Evolutionary conservation across 2,888 invertebrate genomes (phyloP).

Genomic region (Rhingia campestris): DNA sequence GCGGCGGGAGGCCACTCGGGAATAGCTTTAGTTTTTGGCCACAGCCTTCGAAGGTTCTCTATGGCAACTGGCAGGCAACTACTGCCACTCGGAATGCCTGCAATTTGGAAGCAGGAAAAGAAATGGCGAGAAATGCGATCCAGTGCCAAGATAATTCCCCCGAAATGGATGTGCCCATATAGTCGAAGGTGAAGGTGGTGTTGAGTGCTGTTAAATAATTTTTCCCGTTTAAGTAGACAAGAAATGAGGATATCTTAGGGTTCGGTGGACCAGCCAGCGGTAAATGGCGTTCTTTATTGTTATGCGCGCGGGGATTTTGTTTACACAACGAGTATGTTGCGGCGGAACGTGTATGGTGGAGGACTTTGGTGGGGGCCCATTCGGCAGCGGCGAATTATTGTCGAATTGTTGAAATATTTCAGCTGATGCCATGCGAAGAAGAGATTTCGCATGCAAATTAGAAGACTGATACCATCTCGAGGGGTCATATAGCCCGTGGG

Average conservation of each 20-base stretch:
- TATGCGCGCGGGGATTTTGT: slow-evolving; percentile 55
- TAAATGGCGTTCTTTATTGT: slow-evolving; percentile 69
- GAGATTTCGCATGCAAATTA: slow-evolving; percentile 64
- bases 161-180: slow-evolving; percentile 71
- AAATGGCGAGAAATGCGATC: slow-evolving; percentile 71
- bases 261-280: slow-evolving; percentile 42
- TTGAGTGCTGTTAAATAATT: slow-evolving; percentile 71
- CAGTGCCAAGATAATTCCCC: slow-evolving; percentile 64
- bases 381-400: slow-evolving; percentile 43
- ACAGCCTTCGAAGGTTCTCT: slow-evolving; percentile 55
- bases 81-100: slow-evolving; percentile 51
- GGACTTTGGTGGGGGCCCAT: slow-evolving; percentile 15
- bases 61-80: slow-evolving; percentile 13
- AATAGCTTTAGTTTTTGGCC: slow-evolving; percentile 13
- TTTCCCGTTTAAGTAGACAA: slow-evolving; percentile 71
- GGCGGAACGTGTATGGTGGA: neutral
- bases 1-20: no score
- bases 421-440: slow-evolving; percentile 26
- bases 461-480: slow-evolving; percentile 44
- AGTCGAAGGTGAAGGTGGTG: slow-evolving; percentile 67
- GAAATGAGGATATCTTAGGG: slow-evolving; percentile 51
- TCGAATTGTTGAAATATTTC: slow-evolving; percentile 57
- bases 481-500: slow-evolving; percentile 45
- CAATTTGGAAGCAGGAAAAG: slow-evolving; percentile 72
- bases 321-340: slow-evolving; percentile 34